Percentiles rank a stretch among this genome's conserved stretches.
Evolutionary conservation across 1,140 invertebrate species (phyloP).

Genomic region (Himalopsyche phryganea): DNA sequence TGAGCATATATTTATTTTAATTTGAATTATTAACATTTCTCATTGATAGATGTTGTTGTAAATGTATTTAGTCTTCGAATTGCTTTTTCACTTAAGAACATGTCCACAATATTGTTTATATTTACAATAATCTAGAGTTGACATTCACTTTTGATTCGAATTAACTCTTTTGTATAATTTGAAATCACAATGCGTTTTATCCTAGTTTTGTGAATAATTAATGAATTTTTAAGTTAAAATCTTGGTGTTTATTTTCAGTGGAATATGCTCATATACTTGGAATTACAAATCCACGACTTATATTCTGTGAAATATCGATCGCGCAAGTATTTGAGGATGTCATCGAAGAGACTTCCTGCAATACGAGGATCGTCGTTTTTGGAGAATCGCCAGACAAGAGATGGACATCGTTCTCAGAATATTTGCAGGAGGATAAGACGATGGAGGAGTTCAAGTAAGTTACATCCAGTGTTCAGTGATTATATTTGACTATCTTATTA

Average conservation of each 20-base stretch:
- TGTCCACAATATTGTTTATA: too few species aligned
- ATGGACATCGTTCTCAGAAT: slow-evolving; percentile 11
- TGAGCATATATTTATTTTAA: too few species aligned
- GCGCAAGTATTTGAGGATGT: slow-evolving; percentile 32
- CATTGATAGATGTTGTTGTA: too few species aligned
- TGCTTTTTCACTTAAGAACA: too few species aligned
- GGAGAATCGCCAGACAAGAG: slow-evolving; percentile 28
- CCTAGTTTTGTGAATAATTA: not conserved
- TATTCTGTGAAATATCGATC: slow-evolving; percentile 37
- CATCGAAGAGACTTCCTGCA: slow-evolving; percentile 16
- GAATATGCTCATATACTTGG: slow-evolving; percentile 37
- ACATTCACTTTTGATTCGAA: too few species aligned
- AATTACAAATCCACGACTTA: slow-evolving; percentile 40
- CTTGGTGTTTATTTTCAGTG: slow-evolving; percentile 37
- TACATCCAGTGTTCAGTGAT: too few species aligned
- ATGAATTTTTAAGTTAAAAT: too few species aligned
- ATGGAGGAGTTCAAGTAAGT: slow-evolving; percentile 9
- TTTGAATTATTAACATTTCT: too few species aligned
- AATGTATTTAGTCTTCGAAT: too few species aligned
- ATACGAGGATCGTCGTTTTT: slow-evolving; percentile 38
- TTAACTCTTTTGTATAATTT: not conserved
- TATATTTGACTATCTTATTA: too few species aligned
- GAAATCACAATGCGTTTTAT: not conserved
- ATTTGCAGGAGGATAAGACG: slow-evolving; percentile 3
- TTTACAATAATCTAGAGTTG: too few species aligned